These are phyloP conservation scores for Sussaba pulchella DNA, from an alignment of 2,888 invertebrate genomes.

Conservation along the genomic window DNA sequence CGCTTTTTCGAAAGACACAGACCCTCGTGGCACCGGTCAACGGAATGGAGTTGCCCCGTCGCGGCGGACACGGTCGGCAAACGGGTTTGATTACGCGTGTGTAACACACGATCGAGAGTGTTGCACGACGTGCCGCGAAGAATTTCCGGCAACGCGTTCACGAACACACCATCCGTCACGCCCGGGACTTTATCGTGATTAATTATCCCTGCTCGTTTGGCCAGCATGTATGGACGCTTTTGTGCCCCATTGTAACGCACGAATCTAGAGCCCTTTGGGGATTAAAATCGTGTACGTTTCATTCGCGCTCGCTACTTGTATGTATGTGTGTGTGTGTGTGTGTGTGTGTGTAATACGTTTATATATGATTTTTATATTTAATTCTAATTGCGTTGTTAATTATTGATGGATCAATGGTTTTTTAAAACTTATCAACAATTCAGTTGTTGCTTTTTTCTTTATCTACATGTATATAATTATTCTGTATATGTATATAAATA, in stretches of 20 bases:
- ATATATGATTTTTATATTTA: conserved; percentile 30
- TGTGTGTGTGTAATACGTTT: conserved; percentile 48
- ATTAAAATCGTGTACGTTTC: conserved; percentile 56
- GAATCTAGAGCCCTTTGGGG: conserved; percentile 56
- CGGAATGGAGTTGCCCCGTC: conserved; percentile 15
- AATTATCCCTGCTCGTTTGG: conserved; percentile 69
- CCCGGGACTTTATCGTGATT: conserved; percentile 71
- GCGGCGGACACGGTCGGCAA: neutral
- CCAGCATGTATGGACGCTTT: conserved; percentile 18
- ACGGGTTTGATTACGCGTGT: conserved; percentile 24
- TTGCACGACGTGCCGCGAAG: conserved; percentile 62
- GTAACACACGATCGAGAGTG: conserved; percentile 39
- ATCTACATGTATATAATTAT: too few species aligned
- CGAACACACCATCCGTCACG: conserved; percentile 70
- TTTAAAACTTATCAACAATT: too few species aligned
- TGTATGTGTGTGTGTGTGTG: neutral
- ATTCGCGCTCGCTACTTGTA: conserved; percentile 27
- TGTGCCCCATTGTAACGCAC: conserved; percentile 27
- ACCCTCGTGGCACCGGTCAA: neutral
- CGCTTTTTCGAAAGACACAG: conserved; percentile 40
- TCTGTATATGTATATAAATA: too few species aligned
- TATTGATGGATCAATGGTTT: neutral
- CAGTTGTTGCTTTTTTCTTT: too few species aligned
- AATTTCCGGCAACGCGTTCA: conserved; percentile 68
- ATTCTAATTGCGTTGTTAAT: conserved; percentile 2